These are phyloP conservation scores for Phaenicophaeus curvirostris DNA, from an alignment of 2,797 vertebrate genomes.

Conservation along the genomic window DNA sequence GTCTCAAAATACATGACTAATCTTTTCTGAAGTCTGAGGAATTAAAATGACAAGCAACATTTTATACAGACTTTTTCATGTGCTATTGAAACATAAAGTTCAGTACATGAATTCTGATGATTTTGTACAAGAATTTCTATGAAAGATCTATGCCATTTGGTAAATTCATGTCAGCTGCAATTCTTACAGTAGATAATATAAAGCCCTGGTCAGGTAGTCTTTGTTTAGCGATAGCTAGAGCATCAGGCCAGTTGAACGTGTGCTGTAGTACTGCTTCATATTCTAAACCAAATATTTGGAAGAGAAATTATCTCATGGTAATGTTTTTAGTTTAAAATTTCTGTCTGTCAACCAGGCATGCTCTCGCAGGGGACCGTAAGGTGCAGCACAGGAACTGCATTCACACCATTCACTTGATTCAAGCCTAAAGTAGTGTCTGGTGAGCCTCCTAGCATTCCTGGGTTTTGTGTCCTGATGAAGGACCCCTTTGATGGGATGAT, in stretches of 20 bases:
- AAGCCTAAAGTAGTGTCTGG: fast-evolving
- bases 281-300: neutral
- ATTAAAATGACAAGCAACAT: conserved; percentile 24
- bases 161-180: conserved; percentile 69
- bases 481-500: neutral
- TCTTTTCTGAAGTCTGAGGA: conserved; percentile 17
- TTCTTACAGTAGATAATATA: conserved; percentile 57
- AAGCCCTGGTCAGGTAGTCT: conserved; percentile 63
- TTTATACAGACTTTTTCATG: conserved; percentile 63
- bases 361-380: neutral
- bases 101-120: conserved; percentile 65
- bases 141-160: conserved; percentile 61
- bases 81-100: conserved; percentile 53
- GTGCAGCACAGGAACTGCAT: neutral
- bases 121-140: conserved; percentile 57
- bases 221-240: conserved; percentile 61
- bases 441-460: neutral
- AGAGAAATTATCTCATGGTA: neutral
- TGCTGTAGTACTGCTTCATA: conserved; percentile 26
- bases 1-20: neutral
- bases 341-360: neutral
- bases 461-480: neutral
- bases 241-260: conserved; percentile 10
- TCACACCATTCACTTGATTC: fast-evolving
- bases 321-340: neutral